Conservation (phyloP, 1,140 invertebrate genomes). For the Bombus huntii region DNA sequence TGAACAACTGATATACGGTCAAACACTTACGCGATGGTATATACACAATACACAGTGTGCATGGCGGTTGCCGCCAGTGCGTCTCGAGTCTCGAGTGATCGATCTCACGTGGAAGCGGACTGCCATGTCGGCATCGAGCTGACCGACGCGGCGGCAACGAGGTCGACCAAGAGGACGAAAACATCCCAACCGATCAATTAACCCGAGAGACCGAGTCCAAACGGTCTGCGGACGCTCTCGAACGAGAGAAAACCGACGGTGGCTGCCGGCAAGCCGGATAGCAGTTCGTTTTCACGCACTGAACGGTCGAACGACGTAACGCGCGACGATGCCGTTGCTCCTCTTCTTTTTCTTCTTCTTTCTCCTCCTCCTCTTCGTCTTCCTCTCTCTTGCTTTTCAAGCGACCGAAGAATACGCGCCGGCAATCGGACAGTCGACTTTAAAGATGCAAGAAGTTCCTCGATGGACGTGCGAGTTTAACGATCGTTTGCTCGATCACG, state of each 20-base stretch:
- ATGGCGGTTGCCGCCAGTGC: neutral
- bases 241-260: constrained; percentile 30
- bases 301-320: constrained; percentile 23
- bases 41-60: neutral
- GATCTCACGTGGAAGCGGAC: constrained; percentile 42
- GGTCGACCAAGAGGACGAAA: constrained; percentile 31
- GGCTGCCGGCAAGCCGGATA: neutral
- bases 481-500: neutral
- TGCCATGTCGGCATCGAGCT: constrained; percentile 21
- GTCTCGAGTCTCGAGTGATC: constrained; percentile 40
- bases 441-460: neutral
- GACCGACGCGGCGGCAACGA: constrained; percentile 24
- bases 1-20: constrained; percentile 33
- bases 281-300: constrained; percentile 27
- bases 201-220: constrained; percentile 12
- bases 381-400: neutral
- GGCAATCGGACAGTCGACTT: constrained; percentile 5
- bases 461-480: neutral
- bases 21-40: neutral
- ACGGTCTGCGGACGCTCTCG: constrained; percentile 12
- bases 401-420: neutral
- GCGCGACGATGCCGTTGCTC: constrained; percentile 9
- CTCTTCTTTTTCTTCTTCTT: neutral
- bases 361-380: neutral
- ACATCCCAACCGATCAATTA: constrained; percentile 44